Conservation (phyloP, 2,888 invertebrate species). For the Dicyrtoma fusca region DNA sequence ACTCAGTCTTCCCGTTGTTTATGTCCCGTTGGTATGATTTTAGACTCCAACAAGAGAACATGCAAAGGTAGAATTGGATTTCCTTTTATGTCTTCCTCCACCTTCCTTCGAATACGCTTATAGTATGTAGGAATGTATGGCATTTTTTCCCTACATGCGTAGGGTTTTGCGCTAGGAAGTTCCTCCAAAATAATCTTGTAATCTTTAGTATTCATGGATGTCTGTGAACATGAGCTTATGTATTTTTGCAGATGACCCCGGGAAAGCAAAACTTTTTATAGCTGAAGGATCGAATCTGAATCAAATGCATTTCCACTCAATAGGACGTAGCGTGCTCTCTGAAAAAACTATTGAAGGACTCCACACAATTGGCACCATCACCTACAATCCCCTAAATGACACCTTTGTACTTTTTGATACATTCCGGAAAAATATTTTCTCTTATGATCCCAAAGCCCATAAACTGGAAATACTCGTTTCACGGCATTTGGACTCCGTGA, state of each 20-base stretch:
- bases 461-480: constrained; percentile 59
- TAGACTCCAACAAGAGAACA: constrained; percentile 37
- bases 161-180: not conserved
- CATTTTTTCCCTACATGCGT: not conserved
- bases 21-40: constrained; percentile 73
- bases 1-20: constrained; percentile 66
- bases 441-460: constrained; percentile 58
- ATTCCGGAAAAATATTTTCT: constrained; percentile 61
- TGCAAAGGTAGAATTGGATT: constrained; percentile 28
- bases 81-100: not conserved
- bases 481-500: constrained; percentile 63
- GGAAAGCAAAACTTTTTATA: constrained; percentile 51
- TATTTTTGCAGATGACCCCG: constrained; percentile 24
- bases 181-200: not conserved
- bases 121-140: not conserved
- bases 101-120: not conserved
- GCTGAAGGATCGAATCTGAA: constrained; percentile 58
- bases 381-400: constrained; percentile 66
- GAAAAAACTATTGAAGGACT: constrained; percentile 49
- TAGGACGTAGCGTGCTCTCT: constrained; percentile 59
- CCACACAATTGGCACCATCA: constrained; percentile 67
- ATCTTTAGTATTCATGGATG: not conserved
- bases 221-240: not conserved
- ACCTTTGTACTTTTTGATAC: constrained; percentile 63
- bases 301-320: constrained; percentile 58